Conservation (phyloP, 2,797 vertebrate genomes). For the Microctenopoma lineatum region DNA sequence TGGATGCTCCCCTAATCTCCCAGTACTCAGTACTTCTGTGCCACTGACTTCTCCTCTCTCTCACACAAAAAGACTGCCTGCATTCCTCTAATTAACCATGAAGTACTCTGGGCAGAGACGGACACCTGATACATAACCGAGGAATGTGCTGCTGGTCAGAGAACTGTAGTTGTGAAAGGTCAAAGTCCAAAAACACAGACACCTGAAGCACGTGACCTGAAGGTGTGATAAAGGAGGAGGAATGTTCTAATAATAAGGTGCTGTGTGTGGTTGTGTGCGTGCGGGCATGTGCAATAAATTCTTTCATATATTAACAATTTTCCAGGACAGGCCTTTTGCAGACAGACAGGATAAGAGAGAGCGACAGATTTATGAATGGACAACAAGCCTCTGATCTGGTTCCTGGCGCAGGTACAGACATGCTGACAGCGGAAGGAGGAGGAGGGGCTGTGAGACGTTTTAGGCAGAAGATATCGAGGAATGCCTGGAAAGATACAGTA, state of each 20-base stretch:
- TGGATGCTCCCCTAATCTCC: constrained; percentile 35
- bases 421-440: constrained; percentile 45
- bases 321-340: constrained; percentile 1
- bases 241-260: not conserved
- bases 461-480: constrained; percentile 35
- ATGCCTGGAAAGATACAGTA: constrained; percentile 32
- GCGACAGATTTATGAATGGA: constrained; percentile 63
- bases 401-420: constrained; percentile 69
- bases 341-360: constrained; percentile 26
- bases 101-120: constrained; percentile 49
- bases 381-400: constrained; percentile 41
- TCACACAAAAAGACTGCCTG: constrained; percentile 22
- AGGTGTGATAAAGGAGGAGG: constrained; percentile 4
- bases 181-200: constrained; percentile 48
- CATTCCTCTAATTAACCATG: constrained; percentile 73
- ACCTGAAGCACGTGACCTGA: constrained; percentile 24
- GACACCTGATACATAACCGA: constrained; percentile 62
- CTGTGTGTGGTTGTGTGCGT: not conserved
- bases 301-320: constrained; percentile 1
- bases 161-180: constrained; percentile 31
- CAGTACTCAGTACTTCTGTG: constrained; percentile 33
- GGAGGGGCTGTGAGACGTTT: constrained; percentile 26
- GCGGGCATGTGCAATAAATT: not conserved
- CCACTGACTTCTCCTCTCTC: constrained; percentile 21
- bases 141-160: constrained; percentile 72